Conservation (phyloP, 2,888 invertebrate genomes). For the Scrobipalpa costella region DNA sequence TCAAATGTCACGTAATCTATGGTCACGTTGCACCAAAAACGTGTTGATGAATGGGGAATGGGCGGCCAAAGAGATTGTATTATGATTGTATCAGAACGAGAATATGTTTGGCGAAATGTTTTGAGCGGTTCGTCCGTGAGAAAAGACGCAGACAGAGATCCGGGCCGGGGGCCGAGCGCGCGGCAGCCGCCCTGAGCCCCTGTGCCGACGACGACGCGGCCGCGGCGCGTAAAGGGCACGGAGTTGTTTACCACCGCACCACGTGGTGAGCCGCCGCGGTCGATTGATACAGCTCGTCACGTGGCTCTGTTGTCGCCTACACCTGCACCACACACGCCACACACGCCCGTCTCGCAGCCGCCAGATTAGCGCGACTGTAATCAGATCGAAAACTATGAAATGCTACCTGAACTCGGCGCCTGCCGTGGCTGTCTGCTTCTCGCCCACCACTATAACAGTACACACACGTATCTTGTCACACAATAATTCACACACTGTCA, state of each 20-base stretch:
- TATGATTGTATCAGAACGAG: background rate
- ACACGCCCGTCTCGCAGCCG: constrained; percentile 42
- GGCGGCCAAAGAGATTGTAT: background rate
- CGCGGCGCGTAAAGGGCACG: constrained; percentile 51
- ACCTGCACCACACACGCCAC: constrained; percentile 51
- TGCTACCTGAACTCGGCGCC: constrained; percentile 75
- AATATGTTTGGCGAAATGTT: background rate
- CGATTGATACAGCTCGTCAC: constrained; percentile 60
- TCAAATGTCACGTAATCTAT: constrained; percentile 2
- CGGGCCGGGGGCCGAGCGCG: background rate
- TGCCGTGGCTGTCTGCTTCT: constrained; percentile 67
- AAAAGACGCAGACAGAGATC: background rate
- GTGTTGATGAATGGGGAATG: background rate
- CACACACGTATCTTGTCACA: constrained; percentile 41
- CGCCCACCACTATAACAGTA: constrained; percentile 53
- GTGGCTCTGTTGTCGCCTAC: constrained; percentile 59
- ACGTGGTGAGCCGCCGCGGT: constrained; percentile 64
- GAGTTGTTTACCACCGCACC: constrained; percentile 69
- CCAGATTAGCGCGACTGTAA: constrained; percentile 56
- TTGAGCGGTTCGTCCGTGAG: background rate
- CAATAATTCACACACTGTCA: constrained; percentile 52
- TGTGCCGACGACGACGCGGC: background rate
- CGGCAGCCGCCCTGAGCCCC: background rate
- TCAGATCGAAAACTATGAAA: constrained; percentile 69
- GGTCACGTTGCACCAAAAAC: constrained; percentile 1